These are phyloP conservation scores for Apteryx mantelli DNA, from an alignment of 2,113 vertebrate genomes.

Conservation along the genomic window DNA sequence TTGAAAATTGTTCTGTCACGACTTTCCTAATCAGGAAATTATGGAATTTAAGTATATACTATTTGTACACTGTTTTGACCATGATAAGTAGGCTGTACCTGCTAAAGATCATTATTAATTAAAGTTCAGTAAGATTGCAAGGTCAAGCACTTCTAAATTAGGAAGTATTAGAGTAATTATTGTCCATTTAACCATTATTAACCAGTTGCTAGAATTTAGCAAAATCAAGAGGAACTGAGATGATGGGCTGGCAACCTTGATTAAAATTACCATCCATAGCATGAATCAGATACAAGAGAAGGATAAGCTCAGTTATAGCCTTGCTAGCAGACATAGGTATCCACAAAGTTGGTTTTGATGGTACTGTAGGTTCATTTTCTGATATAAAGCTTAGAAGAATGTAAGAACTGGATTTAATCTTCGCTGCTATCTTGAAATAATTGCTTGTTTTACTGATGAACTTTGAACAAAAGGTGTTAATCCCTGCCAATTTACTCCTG, in stretches of 20 bases:
- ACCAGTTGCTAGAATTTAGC: background rate
- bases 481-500: background rate
- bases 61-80: background rate
- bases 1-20: background rate
- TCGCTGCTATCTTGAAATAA: background rate
- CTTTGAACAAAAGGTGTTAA: background rate
- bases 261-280: background rate
- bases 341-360: background rate
- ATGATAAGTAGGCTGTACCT: background rate
- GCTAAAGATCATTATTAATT: background rate
- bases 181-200: background rate
- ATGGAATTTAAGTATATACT: background rate
- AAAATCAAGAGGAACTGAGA: background rate
- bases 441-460: background rate
- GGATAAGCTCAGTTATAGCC: background rate
- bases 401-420: background rate
- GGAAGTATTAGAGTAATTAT: background rate
- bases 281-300: background rate
- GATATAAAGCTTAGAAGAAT: background rate
- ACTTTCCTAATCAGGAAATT: background rate
- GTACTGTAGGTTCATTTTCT: background rate
- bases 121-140: background rate
- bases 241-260: background rate
- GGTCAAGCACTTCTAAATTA: background rate
- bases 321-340: background rate